Evolutionary conservation across 2,113 vertebrate species (phyloP).

Genomic region (Charina bottae): DNA sequence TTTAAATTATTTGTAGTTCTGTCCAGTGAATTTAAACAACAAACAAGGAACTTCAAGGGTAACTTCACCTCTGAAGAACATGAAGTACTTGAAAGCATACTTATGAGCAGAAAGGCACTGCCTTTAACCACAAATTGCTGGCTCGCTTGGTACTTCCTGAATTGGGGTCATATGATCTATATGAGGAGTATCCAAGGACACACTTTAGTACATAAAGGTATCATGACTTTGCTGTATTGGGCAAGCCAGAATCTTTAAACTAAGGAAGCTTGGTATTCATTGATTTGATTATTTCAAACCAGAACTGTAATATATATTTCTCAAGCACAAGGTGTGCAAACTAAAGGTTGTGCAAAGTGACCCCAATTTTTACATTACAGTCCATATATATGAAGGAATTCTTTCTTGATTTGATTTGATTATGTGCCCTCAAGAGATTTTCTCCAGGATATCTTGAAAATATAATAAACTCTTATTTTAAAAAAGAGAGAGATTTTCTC

Average conservation of each 20-base stretch:
- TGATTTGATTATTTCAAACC: background rate
- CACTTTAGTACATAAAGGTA: background rate
- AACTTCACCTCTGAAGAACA: slow-evolving; percentile 16
- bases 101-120: background rate
- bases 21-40: slow-evolving; percentile 10
- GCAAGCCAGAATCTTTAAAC: background rate
- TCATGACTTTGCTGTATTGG: background rate
- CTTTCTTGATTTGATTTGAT: background rate
- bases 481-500: background rate
- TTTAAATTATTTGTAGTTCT: background rate
- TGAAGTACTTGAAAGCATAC: background rate
- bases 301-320: background rate
- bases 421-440: background rate
- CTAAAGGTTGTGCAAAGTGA: background rate
- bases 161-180: background rate
- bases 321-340: background rate
- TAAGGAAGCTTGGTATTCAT: background rate
- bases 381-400: background rate
- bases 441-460: no score
- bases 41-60: slow-evolving; percentile 30
- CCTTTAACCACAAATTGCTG: slow-evolving; percentile 4
- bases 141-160: background rate
- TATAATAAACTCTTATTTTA: no score
- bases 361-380: background rate
- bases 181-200: background rate